Evolutionary conservation across 2,113 vertebrate genomes (phyloP).

Genomic region (Conger conger): DNA sequence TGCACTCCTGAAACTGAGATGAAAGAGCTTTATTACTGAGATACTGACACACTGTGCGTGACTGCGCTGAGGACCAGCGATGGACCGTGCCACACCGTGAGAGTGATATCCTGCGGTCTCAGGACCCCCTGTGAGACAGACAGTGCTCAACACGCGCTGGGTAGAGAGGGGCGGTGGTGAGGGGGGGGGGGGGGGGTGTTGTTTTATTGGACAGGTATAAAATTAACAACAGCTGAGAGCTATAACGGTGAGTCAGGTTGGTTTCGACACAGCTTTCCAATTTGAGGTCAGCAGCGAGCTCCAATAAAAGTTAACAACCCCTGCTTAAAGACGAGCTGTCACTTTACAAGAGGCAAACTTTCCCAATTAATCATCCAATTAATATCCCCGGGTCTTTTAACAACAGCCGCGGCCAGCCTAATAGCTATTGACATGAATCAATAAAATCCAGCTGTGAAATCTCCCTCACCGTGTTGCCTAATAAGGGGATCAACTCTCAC

Average conservation of each 20-base stretch:
- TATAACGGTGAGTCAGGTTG: slow-evolving; percentile 70
- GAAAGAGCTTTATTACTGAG: slow-evolving; percentile 79
- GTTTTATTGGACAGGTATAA: slow-evolving; percentile 84
- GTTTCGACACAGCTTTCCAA: slow-evolving; percentile 84
- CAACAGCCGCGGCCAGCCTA: slow-evolving; percentile 46
- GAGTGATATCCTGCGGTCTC: not conserved
- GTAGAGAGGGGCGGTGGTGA: not conserved
- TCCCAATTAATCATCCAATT: slow-evolving; percentile 50
- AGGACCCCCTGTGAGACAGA: slow-evolving; percentile 13
- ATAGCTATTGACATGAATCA: slow-evolving; percentile 67
- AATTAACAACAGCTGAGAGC: slow-evolving; percentile 79
- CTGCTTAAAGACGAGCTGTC: slow-evolving; percentile 65
- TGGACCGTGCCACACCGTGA: too few relatives aligned
- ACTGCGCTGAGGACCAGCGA: not conserved
- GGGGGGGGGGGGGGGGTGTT: slow-evolving; percentile 40
- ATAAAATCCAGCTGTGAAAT: slow-evolving; percentile 59
- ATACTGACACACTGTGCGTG: too few relatives aligned
- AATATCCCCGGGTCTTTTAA: slow-evolving; percentile 45
- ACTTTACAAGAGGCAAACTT: slow-evolving; percentile 55
- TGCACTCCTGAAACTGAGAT: slow-evolving; percentile 65
- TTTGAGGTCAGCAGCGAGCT: slow-evolving; percentile 88
- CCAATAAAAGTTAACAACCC: slow-evolving; percentile 84
- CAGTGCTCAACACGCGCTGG: not conserved
- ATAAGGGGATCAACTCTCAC: slow-evolving; percentile 58
- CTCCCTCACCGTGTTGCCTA: slow-evolving; percentile 55